Conservation (phyloP, 2,113 vertebrate species). For the Rhabdornis inornatus region DNA sequence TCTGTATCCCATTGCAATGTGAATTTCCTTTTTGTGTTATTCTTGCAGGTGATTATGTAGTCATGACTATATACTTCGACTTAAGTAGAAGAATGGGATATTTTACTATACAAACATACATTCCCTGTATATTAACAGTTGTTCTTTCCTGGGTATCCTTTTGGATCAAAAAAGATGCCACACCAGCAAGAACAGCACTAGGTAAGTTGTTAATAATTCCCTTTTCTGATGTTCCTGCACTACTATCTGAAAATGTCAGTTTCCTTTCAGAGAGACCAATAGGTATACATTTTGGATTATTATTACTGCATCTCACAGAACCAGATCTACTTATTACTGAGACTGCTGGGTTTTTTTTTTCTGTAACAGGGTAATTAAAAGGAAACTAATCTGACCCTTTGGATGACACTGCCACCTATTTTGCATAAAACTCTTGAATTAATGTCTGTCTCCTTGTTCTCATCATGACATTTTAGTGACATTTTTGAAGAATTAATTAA, state of each 20-base stretch:
- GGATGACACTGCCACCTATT: neutral
- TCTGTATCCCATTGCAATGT: neutral
- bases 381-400: neutral
- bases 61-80: conserved; percentile 97
- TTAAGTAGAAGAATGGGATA: conserved; percentile 95
- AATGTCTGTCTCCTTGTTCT: neutral
- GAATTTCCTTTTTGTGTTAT: conserved; percentile 15
- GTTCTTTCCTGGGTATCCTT: conserved; percentile 98
- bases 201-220: conserved; percentile 72
- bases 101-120: conserved; percentile 98
- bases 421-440: neutral
- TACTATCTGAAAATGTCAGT: neutral
- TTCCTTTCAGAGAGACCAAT: neutral
- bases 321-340: neutral
- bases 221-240: neutral
- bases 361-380: neutral
- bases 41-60: conserved; percentile 88
- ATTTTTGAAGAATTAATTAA: conserved; percentile 21
- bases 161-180: conserved; percentile 98
- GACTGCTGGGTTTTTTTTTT: neutral
- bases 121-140: conserved; percentile 95
- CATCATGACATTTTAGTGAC: neutral
- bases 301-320: neutral
- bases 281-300: neutral
- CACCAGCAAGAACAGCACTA: conserved; percentile 92